Evolutionary conservation across 2,888 invertebrate species (phyloP).

Genomic region (Silvanus unidentatus): DNA sequence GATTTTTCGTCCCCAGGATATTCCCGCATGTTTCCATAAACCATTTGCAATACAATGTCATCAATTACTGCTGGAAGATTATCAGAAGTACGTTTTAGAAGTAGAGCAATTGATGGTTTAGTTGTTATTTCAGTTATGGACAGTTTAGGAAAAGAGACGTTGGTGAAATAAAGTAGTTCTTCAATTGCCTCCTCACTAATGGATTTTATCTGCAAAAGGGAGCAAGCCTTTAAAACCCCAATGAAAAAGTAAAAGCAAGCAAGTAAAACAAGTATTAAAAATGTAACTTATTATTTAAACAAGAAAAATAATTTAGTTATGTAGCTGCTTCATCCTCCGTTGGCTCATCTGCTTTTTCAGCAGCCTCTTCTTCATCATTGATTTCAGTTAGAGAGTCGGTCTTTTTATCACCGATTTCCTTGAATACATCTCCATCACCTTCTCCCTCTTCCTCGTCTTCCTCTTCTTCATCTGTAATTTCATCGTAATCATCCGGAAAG

Average conservation of each 20-base stretch:
- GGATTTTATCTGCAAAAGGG: conserved; percentile 25
- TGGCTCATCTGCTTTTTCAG: too few species aligned
- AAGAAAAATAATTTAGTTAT: too few species aligned
- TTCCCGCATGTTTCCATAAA: conserved; percentile 36
- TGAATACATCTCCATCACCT: conserved; percentile 9
- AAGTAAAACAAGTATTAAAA: too few species aligned
- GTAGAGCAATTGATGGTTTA: conserved; percentile 25
- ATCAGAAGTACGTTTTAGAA: conserved; percentile 31
- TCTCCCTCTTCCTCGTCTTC: conserved; percentile 12
- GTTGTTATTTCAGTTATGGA: conserved; percentile 27
- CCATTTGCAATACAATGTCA: conserved; percentile 34
- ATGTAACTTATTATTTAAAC: too few species aligned
- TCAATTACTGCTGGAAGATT: conserved; percentile 32
- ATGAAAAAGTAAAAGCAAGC: too few species aligned
- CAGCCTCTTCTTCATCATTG: too few species aligned
- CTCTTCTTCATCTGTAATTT: conserved; percentile 42
- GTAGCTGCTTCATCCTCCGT: background rate
- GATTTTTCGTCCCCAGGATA: conserved; percentile 37
- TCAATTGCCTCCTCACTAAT: conserved; percentile 33
- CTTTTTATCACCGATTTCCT: background rate
- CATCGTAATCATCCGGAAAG: conserved; percentile 63
- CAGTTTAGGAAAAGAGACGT: conserved; percentile 17
- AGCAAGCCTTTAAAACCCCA: too few species aligned
- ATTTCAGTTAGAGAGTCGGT: too few species aligned
- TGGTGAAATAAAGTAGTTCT: conserved; percentile 37